Evolutionary conservation across 2,113 vertebrate genomes (phyloP), one percentile per base, ranked within the genome.

Genomic region (Scalopus aquaticus): DNA sequence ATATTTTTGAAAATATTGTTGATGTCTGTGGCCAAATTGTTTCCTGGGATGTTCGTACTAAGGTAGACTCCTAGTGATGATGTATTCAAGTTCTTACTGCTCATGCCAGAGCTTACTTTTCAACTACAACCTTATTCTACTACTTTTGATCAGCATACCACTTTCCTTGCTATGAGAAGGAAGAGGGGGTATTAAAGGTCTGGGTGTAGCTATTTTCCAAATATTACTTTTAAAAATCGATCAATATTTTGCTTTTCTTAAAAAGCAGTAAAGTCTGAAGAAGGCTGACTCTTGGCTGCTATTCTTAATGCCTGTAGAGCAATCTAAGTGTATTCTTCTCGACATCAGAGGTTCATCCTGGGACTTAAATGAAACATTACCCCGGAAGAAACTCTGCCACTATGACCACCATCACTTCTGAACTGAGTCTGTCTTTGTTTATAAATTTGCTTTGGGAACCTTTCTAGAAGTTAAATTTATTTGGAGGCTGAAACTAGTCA

Each of bases 391-490:
- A 44, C 4, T 70, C 17, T 28, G 24, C 19, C 32, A 20, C 62
- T 0, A 6, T 42, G 35, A 35, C 79, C 49, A 84, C 37, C 32
- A 8, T 0, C 20, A 8, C 24, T 76, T 95, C 20, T 72, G 24
- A 65, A 72, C 19, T 56, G 49, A 78, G 44, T 54, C 49, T 93
- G 6, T 54, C 56, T 93, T 85, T 74, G 72, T 16, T 44, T 95
- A 56, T 84, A 46, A 74, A 30, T 95, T 97, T 94, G 44, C 70
- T 88, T 56, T 73, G 62, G 85, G 81, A 49, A 85, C 17, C 77
- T 96, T 94, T 97, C 76, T 92, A 91, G 62, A 95, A 79, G 58
- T 93, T 79, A 70, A 51, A n/a, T 82, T 79, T 94, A 73, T 93
- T 96, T 94, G 73, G 56, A 74, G 79, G 56, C 35, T 83, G 76